These are phyloP conservation scores for Saccostrea cuccullata DNA, from an alignment of 1,140 invertebrate genomes.

Conservation along the genomic window DNA sequence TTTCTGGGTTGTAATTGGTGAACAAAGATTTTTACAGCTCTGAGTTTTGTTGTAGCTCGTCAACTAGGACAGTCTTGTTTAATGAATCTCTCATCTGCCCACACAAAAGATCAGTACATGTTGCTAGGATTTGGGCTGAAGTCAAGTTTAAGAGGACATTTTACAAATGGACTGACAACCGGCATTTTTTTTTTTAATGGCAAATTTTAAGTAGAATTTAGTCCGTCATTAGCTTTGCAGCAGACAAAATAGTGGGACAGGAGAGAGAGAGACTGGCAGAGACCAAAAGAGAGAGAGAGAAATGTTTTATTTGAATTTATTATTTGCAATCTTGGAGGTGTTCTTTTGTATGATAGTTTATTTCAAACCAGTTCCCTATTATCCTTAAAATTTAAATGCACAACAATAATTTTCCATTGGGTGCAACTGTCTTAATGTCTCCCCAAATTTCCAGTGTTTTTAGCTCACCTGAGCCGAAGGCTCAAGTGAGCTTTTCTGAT, in stretches of 20 bases:
- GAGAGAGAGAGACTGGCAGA: neutral
- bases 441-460: too few relatives aligned
- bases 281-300: too few relatives aligned
- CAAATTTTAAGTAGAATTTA: neutral
- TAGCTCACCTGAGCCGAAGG: too few relatives aligned
- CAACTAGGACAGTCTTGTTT: too few relatives aligned
- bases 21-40: neutral
- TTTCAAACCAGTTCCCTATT: too few relatives aligned
- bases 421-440: too few relatives aligned
- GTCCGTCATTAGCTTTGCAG: neutral
- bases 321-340: too few relatives aligned
- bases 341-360: too few relatives aligned
- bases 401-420: too few relatives aligned
- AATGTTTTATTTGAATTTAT: neutral
- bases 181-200: neutral
- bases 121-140: neutral
- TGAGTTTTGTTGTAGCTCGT: neutral
- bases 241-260: neutral
- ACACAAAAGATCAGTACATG: neutral
- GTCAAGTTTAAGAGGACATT: neutral
- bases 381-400: too few relatives aligned
- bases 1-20: neutral
- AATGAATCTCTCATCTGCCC: neutral
- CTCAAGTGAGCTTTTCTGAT: too few relatives aligned
- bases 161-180: slow-evolving; percentile 13